These are phyloP conservation scores for Ashinkailepas kermadecensis DNA, from an alignment of 2,888 invertebrate genomes.

Conservation along the genomic window DNA sequence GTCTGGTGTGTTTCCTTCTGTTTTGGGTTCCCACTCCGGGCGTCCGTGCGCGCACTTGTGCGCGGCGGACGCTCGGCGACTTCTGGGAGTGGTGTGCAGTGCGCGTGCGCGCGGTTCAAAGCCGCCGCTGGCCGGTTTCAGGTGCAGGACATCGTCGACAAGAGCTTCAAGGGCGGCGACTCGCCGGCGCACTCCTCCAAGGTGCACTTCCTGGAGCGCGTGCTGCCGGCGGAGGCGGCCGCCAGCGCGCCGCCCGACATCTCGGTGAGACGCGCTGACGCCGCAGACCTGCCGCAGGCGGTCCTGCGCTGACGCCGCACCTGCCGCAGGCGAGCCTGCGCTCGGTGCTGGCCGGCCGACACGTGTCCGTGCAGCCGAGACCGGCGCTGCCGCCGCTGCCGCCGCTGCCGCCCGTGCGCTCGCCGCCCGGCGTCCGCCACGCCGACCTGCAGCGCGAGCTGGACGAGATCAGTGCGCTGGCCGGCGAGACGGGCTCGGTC, in stretches of 20 bases:
- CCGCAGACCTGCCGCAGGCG: neutral
- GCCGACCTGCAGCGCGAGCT: neutral
- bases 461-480: neutral
- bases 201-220: constrained; percentile 16
- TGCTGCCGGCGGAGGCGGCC: constrained; percentile 14
- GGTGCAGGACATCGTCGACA: constrained; percentile 20
- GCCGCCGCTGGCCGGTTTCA: neutral
- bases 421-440: too few relatives aligned
- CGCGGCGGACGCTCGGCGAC: too few relatives aligned
- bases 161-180: constrained; percentile 12
- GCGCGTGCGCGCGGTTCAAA: too few relatives aligned
- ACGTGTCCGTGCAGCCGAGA: neutral
- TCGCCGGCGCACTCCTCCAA: constrained; percentile 1
- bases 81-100: too few relatives aligned
- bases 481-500: neutral
- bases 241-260: neutral
- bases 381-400: neutral
- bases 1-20: too few relatives aligned
- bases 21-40: too few relatives aligned
- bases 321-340: constrained; percentile 5
- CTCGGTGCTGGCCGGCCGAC: neutral
- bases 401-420: neutral
- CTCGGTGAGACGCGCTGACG: neutral
- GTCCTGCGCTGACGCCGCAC: neutral
- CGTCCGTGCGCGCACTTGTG: too few relatives aligned